Evolutionary conservation across 2,113 vertebrate genomes (phyloP).

Genomic region (Leucoraja erinaceus): DNA sequence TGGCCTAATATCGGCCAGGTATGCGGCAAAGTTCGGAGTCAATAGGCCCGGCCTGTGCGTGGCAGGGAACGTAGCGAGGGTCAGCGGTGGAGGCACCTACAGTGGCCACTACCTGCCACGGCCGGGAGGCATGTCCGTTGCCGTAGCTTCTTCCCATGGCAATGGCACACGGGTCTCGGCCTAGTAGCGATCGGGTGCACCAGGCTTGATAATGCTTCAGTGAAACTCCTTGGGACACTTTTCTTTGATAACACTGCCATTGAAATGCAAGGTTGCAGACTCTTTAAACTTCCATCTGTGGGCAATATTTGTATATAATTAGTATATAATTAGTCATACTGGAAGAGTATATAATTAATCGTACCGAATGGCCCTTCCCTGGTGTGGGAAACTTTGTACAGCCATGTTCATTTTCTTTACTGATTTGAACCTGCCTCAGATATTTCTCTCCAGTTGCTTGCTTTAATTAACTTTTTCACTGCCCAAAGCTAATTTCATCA

Average conservation of each 20-base stretch:
- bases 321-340: no score
- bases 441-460: not conserved
- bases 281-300: not conserved
- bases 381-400: not conserved
- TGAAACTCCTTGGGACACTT: not conserved
- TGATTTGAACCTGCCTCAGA: not conserved
- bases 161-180: no score
- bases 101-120: no score
- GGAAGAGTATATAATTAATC: not conserved
- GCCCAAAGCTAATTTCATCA: not conserved
- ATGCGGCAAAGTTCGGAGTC: no score
- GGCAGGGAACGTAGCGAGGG: no score
- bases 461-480: constrained; percentile 30
- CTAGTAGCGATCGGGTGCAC: no score
- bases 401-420: not conserved
- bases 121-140: no score
- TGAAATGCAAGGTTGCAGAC: not conserved
- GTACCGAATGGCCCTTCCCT: not conserved
- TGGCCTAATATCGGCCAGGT: no score
- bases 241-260: not conserved
- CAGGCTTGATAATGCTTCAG: not conserved
- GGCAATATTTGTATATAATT: not conserved
- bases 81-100: no score
- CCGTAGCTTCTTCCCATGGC: no score
- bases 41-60: no score